phyloP scores from a whole-genome alignment of 2,888 invertebrate species.

The Melanargia galathea region DNA sequence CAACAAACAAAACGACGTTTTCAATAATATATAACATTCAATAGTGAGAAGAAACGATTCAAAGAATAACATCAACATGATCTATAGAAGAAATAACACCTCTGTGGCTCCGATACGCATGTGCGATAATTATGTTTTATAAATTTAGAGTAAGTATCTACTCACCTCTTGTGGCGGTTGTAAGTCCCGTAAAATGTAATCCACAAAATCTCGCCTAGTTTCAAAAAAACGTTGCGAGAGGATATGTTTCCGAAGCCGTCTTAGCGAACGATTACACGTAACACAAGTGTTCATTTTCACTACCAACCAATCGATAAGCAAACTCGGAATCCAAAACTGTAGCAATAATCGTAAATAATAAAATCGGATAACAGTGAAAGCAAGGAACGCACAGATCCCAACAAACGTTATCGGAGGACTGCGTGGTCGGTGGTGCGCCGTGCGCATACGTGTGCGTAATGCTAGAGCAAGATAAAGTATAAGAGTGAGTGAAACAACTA shows the following conservation, averaged over 20 bases:
- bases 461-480: no score
- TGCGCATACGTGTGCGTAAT: no score
- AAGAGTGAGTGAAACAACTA: no score
- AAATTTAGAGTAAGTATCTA: no score
- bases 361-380: no score
- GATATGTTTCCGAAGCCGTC: constrained; percentile 16
- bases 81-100: no score
- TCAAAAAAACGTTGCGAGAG: constrained; percentile 13
- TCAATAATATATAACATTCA: constrained; percentile 1
- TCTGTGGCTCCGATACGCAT: neutral
- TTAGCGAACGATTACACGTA: constrained; percentile 16
- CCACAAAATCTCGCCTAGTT: constrained; percentile 14
- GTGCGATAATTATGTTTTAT: neutral
- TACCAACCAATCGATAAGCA: constrained; percentile 12
- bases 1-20: constrained; percentile 23
- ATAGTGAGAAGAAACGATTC: neutral
- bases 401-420: no score
- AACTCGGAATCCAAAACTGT: constrained; percentile 10
- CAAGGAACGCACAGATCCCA: no score
- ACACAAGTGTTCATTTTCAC: constrained; percentile 15
- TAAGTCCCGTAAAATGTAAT: neutral
- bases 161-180: constrained; percentile 2
- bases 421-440: no score
- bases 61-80: neutral
- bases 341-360: no score